Base-by-base conservation (phyloP, 1,140 invertebrate genomes). In the Lasioglossum albipes region DNA sequence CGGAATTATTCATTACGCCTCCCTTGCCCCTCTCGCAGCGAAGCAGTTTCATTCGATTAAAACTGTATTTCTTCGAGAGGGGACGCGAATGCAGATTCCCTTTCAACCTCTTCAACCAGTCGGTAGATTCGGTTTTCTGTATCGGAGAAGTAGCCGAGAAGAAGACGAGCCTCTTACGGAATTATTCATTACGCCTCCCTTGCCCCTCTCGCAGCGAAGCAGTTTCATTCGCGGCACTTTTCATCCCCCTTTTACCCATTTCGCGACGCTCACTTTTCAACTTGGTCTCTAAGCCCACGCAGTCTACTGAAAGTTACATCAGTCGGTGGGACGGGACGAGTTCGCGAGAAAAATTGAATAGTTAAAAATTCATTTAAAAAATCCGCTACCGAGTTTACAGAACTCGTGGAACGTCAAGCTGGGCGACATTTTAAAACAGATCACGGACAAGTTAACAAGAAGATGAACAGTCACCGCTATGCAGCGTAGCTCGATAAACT, bases 1-100 rank as follows among this genome's bases (percentile, higher is more conserved):
- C 79, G 84, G 87, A 92, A 92, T 92, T 92, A 92, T 92, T 93
- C 90, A 92, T 92, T 92, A 90, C 82, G 88, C 85, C 67, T 68
- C 73, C 64, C 81, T 77, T 75, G 52, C 36, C 62, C n/a, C 31
- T 5, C n/a, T 12, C 0, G 20, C 18, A 20, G 18, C 12, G 18
- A 20, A 54, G 16, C 42, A 64, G 27, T 20, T 42, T 52, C 70
- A 52, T 64, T 84, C 75, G 64, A 79, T 79, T 72, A 62, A 64
- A 79, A 65, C 45, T 54, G 76, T 59, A 64, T 72, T 54, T n/a
- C 20, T 18, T 16, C 42, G 65, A 22, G 64, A n/a, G 41, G 22
- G 20, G 69, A 52, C 65, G 54, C 70, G 69, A 72, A 84, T 70
- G 74, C 75, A 49, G 72, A 85, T 78, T 74, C 81, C 36, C 79